phyloP scores from a whole-genome alignment of 2,888 invertebrate genomes.

The Nephrotoma appendiculata region DNA sequence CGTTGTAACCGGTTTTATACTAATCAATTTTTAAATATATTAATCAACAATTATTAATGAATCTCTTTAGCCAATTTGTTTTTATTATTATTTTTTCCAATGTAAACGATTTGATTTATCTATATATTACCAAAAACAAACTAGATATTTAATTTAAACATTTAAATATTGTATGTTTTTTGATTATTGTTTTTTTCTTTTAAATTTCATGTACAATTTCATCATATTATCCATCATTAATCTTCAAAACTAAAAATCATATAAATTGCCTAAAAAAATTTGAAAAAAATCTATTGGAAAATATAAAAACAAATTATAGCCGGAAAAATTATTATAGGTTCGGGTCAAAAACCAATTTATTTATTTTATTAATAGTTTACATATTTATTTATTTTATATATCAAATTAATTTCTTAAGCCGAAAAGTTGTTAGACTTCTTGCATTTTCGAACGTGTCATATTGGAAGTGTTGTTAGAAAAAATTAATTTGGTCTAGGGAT shows the following conservation, averaged over 20 bases:
- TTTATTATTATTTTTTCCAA: background rate
- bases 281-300: slow-evolving; percentile 1
- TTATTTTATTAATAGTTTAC: slow-evolving; percentile 18
- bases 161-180: background rate
- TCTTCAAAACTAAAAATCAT: background rate
- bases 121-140: background rate
- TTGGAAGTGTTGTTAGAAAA: background rate
- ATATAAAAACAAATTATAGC: slow-evolving; percentile 16
- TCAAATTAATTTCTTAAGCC: background rate
- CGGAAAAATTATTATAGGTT: slow-evolving; percentile 40
- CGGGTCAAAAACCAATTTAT: slow-evolving; percentile 13
- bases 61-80: background rate
- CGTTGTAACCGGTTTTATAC: background rate
- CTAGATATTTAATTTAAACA: slow-evolving; percentile 3
- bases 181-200: background rate
- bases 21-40: background rate
- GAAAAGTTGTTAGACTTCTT: background rate
- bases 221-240: slow-evolving; percentile 2
- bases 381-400: slow-evolving; percentile 11
- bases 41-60: background rate
- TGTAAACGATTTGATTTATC: background rate
- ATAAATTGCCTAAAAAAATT: background rate
- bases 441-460: background rate
- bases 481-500: background rate
- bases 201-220: slow-evolving; percentile 5